A percentile compares a stretch with the other conserved stretches of the same genome.
phyloP scores from a whole-genome alignment of 2,113 vertebrate species.

The Prunella fulvescens region DNA sequence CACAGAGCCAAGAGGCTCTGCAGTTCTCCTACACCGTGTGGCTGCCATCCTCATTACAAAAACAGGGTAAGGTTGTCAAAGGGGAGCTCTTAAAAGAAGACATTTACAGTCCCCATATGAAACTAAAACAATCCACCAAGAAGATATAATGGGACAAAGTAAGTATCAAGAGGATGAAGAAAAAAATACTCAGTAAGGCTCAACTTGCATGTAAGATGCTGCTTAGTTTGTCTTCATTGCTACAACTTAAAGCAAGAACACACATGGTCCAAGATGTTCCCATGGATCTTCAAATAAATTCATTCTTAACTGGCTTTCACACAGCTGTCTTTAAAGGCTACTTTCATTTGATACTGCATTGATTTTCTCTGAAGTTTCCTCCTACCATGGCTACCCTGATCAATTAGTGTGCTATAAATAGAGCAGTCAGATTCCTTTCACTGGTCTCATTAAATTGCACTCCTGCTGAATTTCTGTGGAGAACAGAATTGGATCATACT shows the following conservation, averaged over 20 bases:
- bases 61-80: background rate
- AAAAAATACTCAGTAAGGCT: background rate
- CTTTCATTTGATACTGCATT: constrained; percentile 56
- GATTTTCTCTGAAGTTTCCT: constrained; percentile 62
- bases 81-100: background rate
- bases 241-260: background rate
- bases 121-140: background rate
- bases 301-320: constrained; percentile 51
- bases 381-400: constrained; percentile 53
- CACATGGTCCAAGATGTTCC: background rate
- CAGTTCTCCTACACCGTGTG: background rate
- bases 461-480: constrained; percentile 38
- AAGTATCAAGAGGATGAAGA: background rate
- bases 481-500: background rate
- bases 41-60: background rate
- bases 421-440: constrained; percentile 31
- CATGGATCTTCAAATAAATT: constrained; percentile 26
- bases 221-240: background rate
- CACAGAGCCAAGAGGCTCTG: background rate
- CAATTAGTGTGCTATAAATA: constrained; percentile 64
- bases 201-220: background rate
- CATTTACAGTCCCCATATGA: background rate
- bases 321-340: constrained; percentile 13
- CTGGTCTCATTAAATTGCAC: constrained; percentile 35
- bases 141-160: background rate